Percentiles rank a stretch among this genome's conserved stretches.
These are phyloP conservation scores for Tringa solitaria DNA, from an alignment of 2,113 vertebrate genomes.

Conservation along the genomic window DNA sequence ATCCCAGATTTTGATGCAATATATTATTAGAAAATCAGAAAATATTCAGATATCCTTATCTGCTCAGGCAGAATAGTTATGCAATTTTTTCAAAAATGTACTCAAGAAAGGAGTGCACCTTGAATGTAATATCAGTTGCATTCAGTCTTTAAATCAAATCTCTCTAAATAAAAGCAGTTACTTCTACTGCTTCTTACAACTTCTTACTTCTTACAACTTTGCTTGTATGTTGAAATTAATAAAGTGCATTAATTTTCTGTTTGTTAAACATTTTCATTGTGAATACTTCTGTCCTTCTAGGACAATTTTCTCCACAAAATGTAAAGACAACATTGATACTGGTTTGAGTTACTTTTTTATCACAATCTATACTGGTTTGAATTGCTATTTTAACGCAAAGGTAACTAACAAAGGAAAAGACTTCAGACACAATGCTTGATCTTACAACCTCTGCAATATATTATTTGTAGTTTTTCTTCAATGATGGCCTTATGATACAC, in stretches of 20 bases:
- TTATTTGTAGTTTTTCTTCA: background rate
- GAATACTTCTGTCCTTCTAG: conserved; percentile 1
- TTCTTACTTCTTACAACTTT: background rate
- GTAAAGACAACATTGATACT: background rate
- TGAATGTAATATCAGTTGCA: background rate
- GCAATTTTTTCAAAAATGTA: background rate
- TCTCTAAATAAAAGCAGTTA: background rate
- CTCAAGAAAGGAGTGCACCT: conserved; percentile 53
- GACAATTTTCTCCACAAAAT: conserved; percentile 15
- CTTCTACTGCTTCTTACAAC: too few relatives aligned
- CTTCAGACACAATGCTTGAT: background rate
- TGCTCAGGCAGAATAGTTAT: background rate
- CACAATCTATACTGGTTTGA: background rate
- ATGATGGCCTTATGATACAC: background rate
- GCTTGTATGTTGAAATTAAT: conserved; percentile 1
- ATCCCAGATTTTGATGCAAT: background rate
- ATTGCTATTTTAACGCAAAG: background rate
- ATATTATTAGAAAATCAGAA: background rate
- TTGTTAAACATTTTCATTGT: background rate
- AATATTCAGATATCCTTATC: background rate
- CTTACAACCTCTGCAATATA: background rate
- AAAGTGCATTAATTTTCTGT: conserved; percentile 17
- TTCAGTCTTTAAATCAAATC: background rate
- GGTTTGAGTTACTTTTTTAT: background rate
- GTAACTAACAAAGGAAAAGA: background rate